phyloP scores from a whole-genome alignment of 37 sponge, comb jelly and placozoan genomes.

The Chondrilla cf. caribensis region DNA sequence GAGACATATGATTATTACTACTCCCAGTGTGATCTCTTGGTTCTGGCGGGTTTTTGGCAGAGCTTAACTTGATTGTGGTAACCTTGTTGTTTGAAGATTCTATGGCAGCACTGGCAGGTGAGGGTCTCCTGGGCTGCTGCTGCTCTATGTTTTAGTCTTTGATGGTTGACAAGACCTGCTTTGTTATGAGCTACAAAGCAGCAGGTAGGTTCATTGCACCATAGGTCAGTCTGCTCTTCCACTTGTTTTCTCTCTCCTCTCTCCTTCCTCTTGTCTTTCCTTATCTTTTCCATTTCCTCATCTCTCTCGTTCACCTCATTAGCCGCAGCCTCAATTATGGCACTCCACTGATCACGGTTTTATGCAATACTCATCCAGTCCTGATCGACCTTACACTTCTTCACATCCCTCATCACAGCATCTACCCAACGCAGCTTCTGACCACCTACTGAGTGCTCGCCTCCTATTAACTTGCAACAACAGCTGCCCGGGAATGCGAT shows the following conservation, averaged over 20 bases:
- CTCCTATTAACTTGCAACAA: neutral
- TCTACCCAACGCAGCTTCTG: neutral
- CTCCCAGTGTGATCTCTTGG: no score
- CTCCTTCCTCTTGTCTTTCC: neutral
- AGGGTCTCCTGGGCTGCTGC: neutral
- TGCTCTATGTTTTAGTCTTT: neutral
- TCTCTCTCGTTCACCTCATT: neutral
- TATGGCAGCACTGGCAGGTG: no score
- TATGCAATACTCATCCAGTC: neutral
- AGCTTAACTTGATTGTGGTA: no score
- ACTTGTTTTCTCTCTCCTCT: neutral
- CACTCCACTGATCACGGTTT: slow-evolving; percentile 1
- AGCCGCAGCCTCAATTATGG: neutral
- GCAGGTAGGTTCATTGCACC: neutral
- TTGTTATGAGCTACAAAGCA: neutral
- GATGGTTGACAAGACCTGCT: no score
- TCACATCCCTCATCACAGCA: neutral
- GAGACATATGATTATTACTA: no score
- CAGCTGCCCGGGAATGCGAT: neutral
- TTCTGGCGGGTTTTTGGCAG: no score
- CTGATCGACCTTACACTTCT: neutral
- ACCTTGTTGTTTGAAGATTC: no score
- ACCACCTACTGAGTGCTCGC: neutral
- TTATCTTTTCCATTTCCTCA: neutral
- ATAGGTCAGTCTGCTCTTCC: neutral